These are phyloP conservation scores for Peribatodes rhomboidaria DNA, from an alignment of 2,888 invertebrate species.

Conservation along the genomic window DNA sequence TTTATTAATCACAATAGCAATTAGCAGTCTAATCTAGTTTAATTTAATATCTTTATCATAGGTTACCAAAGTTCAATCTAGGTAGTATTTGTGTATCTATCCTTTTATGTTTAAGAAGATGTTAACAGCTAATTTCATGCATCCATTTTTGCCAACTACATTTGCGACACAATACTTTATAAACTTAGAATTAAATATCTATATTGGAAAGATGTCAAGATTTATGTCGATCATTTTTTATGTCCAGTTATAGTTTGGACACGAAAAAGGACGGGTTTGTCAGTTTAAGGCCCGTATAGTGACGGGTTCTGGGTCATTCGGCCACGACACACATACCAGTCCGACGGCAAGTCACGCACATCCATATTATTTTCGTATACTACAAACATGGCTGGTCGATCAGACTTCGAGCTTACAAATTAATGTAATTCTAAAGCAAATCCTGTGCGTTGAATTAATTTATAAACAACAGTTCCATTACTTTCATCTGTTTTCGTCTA, in stretches of 20 bases:
- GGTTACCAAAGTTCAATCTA: no score
- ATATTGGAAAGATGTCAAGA: conserved; percentile 5
- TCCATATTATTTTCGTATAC: conserved; percentile 50
- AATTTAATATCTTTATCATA: no score
- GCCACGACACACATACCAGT: conserved; percentile 80
- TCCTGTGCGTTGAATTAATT: background rate
- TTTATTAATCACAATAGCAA: background rate
- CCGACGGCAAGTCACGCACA: conserved; percentile 65
- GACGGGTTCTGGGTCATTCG: conserved; percentile 79
- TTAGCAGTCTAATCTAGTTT: no score
- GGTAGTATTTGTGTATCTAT: no score
- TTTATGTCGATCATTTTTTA: conserved; percentile 33
- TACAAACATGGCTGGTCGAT: background rate
- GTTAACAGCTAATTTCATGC: no score
- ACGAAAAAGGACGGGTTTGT: conserved; percentile 69
- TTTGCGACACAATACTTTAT: no score
- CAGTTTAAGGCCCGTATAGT: conserved; percentile 61
- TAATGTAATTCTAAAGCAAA: no score
- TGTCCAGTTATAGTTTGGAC: conserved; percentile 48
- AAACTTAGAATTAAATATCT: background rate
- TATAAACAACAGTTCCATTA: background rate
- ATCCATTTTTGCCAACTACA: no score
- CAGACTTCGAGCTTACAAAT: no score
- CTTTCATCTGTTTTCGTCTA: no score
- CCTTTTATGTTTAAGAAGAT: no score